These are phyloP conservation scores for Melospiza georgiana DNA, from an alignment of 2,113 vertebrate species.

Conservation along the genomic window DNA sequence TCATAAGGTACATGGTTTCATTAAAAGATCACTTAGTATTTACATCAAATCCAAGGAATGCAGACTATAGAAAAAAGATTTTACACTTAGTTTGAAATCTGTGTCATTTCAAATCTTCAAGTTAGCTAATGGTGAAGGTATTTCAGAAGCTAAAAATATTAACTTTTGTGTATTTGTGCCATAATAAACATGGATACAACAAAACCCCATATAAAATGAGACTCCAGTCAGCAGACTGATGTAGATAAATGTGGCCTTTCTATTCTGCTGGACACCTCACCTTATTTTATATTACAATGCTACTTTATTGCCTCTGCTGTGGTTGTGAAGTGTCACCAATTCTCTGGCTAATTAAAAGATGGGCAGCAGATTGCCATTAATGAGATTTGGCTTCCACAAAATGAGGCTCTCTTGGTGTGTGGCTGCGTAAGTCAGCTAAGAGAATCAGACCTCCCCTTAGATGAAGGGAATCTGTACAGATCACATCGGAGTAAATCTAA, in stretches of 20 bases:
- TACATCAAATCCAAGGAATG: not conserved
- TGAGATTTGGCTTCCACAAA: conserved; percentile 64
- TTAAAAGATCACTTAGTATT: not conserved
- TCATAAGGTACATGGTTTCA: not conserved
- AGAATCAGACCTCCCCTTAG: conserved; percentile 87
- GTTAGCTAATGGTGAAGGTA: not conserved
- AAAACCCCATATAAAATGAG: not conserved
- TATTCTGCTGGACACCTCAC: not conserved
- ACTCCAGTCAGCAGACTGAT: not conserved
- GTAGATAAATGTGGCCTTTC: not conserved
- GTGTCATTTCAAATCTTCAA: not conserved
- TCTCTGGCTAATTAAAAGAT: conserved; percentile 65
- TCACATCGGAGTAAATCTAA: conserved; percentile 85
- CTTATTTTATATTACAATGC: conserved; percentile 25
- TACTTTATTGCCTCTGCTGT: conserved; percentile 9
- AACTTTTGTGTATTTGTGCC: not conserved
- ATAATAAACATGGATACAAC: not conserved
- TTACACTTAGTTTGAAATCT: not conserved
- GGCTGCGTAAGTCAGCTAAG: conserved; percentile 83
- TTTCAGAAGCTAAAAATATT: not conserved
- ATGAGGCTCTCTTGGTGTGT: conserved; percentile 74
- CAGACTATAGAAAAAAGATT: not conserved
- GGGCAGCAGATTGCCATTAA: conserved; percentile 69
- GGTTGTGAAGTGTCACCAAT: conserved; percentile 39
- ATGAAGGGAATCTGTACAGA: conserved; percentile 82